Percentiles rank a stretch among this genome's conserved stretches.
phyloP scores from a whole-genome alignment of 2,113 vertebrate genomes.

The Ochotona curzoniae region DNA sequence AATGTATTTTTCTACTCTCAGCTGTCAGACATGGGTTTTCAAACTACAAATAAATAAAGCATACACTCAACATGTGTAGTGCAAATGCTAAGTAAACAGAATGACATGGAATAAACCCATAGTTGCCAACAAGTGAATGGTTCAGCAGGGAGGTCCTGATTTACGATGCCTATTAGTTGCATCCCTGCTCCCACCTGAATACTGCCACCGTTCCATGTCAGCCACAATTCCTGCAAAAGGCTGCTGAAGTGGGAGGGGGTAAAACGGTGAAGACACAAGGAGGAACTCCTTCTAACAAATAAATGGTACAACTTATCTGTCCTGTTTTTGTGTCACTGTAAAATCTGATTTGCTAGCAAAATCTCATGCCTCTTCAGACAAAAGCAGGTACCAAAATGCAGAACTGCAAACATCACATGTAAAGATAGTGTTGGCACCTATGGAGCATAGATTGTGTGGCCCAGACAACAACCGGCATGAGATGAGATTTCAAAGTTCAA shows the following conservation, averaged over 20 bases:
- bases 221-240: slow-evolving; percentile 73
- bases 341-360: neutral
- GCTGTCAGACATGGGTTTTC: slow-evolving; percentile 79
- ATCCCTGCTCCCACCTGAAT: slow-evolving; percentile 38
- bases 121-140: slow-evolving; percentile 72
- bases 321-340: neutral
- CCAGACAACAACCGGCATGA: slow-evolving; percentile 68
- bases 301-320: neutral
- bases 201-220: slow-evolving; percentile 37
- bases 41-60: slow-evolving; percentile 88
- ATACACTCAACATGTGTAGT: slow-evolving; percentile 84
- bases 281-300: neutral
- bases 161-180: neutral
- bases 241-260: neutral
- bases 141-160: slow-evolving; percentile 53
- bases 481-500: slow-evolving; percentile 61
- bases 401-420: neutral
- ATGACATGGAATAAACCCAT: slow-evolving; percentile 82
- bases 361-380: neutral
- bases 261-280: no score
- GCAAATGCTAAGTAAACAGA: slow-evolving; percentile 88
- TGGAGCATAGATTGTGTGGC: slow-evolving; percentile 72
- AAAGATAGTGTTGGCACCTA: slow-evolving; percentile 81
- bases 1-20: slow-evolving; percentile 64
- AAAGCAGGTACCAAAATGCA: neutral